These are phyloP conservation scores for Dendroctonus ponderosae DNA, from an alignment of 1,140 invertebrate genomes.

Conservation along the genomic window DNA sequence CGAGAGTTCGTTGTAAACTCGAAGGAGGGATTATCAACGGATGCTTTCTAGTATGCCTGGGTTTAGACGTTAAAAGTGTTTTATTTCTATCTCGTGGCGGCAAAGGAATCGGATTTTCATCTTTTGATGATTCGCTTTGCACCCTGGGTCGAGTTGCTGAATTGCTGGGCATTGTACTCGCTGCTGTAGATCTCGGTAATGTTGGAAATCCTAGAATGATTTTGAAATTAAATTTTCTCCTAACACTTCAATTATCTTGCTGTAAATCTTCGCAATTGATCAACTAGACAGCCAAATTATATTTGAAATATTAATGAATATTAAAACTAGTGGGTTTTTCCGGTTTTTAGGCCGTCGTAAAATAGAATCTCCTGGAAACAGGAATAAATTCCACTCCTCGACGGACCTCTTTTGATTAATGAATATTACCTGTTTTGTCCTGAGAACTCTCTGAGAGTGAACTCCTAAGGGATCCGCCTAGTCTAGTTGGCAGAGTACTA, in stretches of 20 bases:
- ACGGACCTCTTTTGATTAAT: too few species aligned
- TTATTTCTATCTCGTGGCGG: constrained; percentile 79
- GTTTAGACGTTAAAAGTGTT: constrained; percentile 62
- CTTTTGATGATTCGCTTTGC: constrained; percentile 43
- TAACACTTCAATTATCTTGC: too few species aligned
- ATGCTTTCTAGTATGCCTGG: constrained; percentile 82
- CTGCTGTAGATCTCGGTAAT: constrained; percentile 11
- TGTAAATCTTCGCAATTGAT: too few species aligned
- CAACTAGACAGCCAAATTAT: too few species aligned
- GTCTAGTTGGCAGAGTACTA: constrained; percentile 35
- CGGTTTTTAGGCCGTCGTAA: too few species aligned
- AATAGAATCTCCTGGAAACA: too few species aligned
- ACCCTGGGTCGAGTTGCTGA: constrained; percentile 2
- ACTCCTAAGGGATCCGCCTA: constrained; percentile 34
- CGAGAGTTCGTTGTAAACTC: constrained; percentile 61
- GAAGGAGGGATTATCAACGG: constrained; percentile 76
- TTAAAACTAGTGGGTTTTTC: too few species aligned
- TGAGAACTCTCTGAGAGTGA: constrained; percentile 44
- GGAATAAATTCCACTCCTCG: too few species aligned
- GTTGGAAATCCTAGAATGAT: constrained; percentile 17
- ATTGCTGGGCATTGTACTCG: constrained; percentile 16
- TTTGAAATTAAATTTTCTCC: neutral
- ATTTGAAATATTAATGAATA: too few species aligned
- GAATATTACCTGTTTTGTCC: constrained; percentile 39
- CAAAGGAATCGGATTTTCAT: constrained; percentile 74